phyloP scores from a whole-genome alignment of 2,113 vertebrate genomes.

The Phaethon lepturus region DNA sequence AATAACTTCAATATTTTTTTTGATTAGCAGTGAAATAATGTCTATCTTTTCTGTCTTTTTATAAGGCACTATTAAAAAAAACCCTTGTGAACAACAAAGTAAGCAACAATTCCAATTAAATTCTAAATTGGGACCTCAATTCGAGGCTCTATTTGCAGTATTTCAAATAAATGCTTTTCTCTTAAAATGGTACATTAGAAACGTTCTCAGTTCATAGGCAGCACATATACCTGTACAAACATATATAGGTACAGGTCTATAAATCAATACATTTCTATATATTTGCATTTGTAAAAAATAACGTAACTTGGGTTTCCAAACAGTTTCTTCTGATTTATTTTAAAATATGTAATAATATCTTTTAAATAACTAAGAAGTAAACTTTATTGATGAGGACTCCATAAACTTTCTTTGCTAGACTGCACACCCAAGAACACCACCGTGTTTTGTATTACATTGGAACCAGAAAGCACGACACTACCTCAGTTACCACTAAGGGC shows the following conservation, averaged over 20 bases:
- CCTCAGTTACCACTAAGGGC: background rate
- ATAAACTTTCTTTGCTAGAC: background rate
- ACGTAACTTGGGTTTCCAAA: background rate
- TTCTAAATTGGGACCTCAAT: background rate
- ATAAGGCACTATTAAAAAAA: background rate
- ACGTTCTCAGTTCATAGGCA: background rate
- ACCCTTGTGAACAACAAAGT: background rate
- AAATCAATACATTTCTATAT: background rate
- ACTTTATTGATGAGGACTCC: background rate
- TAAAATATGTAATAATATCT: background rate
- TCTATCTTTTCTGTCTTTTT: background rate
- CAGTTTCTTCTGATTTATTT: background rate
- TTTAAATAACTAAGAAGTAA: background rate
- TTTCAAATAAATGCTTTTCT: background rate
- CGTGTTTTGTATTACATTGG: rapidly evolving
- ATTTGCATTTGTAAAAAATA: background rate
- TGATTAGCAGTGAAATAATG: background rate
- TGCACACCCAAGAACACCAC: background rate
- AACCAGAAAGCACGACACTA: background rate
- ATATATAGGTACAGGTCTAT: background rate
- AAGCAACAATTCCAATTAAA: background rate
- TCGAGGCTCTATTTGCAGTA: background rate
- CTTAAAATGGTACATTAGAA: background rate
- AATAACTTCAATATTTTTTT: background rate
- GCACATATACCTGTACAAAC: background rate